These are phyloP conservation scores for Melangyna quadrimaculata DNA, from an alignment of 2,888 invertebrate genomes.

Conservation along the genomic window DNA sequence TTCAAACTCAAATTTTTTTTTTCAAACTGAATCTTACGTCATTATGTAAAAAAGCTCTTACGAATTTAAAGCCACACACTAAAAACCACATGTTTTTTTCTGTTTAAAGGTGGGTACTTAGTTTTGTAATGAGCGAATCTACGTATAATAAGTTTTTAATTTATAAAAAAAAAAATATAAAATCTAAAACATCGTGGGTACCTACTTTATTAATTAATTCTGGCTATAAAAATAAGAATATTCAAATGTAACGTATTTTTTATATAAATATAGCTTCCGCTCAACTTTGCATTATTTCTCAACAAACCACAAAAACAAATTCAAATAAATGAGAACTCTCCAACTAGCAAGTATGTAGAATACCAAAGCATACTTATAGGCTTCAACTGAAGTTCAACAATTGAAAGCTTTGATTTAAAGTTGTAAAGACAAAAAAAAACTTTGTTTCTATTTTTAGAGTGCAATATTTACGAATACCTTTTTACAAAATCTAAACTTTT, in stretches of 20 bases:
- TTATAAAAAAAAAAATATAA: too few species aligned
- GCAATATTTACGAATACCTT: not conserved
- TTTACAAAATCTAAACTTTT: not conserved
- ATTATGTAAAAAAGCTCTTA: too few species aligned
- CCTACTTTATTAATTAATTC: too few species aligned
- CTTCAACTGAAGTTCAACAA: not conserved
- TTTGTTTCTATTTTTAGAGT: slow-evolving; percentile 3
- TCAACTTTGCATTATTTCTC: slow-evolving; percentile 41
- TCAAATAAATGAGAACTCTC: slow-evolving; percentile 22
- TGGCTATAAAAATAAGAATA: too few species aligned
- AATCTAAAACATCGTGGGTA: too few species aligned
- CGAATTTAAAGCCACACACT: too few species aligned
- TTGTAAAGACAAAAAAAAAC: not conserved
- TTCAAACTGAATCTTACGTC: too few species aligned
- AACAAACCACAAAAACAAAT: not conserved
- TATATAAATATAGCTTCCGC: not conserved
- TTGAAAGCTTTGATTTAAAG: slow-evolving; percentile 35
- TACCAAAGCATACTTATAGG: slow-evolving; percentile 44
- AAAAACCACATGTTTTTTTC: too few species aligned
- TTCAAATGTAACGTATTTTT: not conserved
- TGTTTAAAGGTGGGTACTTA: too few species aligned
- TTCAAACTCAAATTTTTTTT: too few species aligned
- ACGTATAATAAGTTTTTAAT: too few species aligned
- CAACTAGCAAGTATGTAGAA: not conserved
- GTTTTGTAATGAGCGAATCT: too few species aligned